These are phyloP conservation scores for Agriopis aurantiaria DNA, from an alignment of 2,888 invertebrate species.

Conservation along the genomic window DNA sequence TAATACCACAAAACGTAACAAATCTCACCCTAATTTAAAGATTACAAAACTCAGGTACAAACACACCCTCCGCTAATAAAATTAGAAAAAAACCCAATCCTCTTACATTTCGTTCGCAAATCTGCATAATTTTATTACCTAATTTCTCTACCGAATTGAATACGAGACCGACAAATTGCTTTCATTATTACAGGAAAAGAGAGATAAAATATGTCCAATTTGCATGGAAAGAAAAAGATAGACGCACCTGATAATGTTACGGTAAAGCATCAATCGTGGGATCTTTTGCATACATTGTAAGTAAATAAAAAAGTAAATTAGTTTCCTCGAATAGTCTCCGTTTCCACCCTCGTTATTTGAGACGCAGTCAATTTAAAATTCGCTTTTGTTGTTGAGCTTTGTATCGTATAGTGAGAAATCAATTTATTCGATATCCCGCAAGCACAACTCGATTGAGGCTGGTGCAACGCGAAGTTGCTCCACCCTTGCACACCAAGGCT, in stretches of 20 bases:
- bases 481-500: no score
- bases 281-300: conserved; percentile 61
- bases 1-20: conserved; percentile 32
- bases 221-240: conserved; percentile 29
- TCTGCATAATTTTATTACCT: conserved; percentile 84
- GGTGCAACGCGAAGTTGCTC: no score
- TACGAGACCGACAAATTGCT: conserved; percentile 60
- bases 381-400: conserved; percentile 1
- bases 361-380: conserved; percentile 26
- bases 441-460: no score
- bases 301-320: conserved; percentile 60
- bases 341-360: not conserved
- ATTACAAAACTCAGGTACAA: conserved; percentile 64
- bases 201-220: conserved; percentile 25
- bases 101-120: conserved; percentile 67
- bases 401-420: not conserved
- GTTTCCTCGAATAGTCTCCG: conserved; percentile 29
- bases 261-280: conserved; percentile 54
- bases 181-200: conserved; percentile 47
- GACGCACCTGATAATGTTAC: conserved; percentile 52
- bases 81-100: conserved; percentile 65
- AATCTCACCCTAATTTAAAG: conserved; percentile 50
- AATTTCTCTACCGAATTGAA: conserved; percentile 65
- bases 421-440: no score
- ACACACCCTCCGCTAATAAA: conserved; percentile 61